Base-by-base conservation (phyloP, 2,797 vertebrate species). In the Melanogrammus aeglefinus region DNA sequence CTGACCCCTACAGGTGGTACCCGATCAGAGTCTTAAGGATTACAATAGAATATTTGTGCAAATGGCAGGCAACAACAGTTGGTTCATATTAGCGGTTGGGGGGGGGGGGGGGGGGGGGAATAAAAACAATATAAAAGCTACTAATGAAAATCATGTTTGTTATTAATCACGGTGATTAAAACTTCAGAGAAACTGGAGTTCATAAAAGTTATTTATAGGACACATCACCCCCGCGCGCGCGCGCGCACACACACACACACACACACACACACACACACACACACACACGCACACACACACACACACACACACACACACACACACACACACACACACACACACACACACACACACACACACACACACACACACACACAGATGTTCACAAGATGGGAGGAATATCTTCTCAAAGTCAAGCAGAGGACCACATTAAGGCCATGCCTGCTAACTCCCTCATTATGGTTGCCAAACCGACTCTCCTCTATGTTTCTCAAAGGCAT, bases 351-450 rank as follows among this genome's bases (percentile, higher is more conserved):
- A 29, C 78, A 35, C 73, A 35, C 79, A 36, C 78, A 72, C 78
- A 84, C 78, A 85, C 87, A 79, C 35, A 84, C 29, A 44, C 71
- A 81, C 10, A 21, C 84, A 89, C 86, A 87, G 41, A 88, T 82
- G 87, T 78, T 82, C 78, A 84, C 85, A 88, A 86, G 85, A 88
- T 86, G 85, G 57, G 63, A 44, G 78, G 81, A 81, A 74, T 75
- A 14, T 81, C 24, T 77, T 73, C 73, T 51, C 33, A 77, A 84
- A 79, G 79, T 57, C 51, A 21, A 57, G 12, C 44, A 47, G 24
- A 84, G 75, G 81, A 77, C 84, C 87, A 84, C 84, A 81, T 57
- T 13, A 73, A 83, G 87, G 87, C 86, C 2, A 47, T 1, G 1
- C 18, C 76, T 89, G 78, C 80, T 78, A 80, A 75, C 78, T 69